Percentiles rank a stretch among this genome's conserved stretches.
phyloP scores from a whole-genome alignment of 2,888 invertebrate genomes.

The Caenorhabditis sinica region DNA sequence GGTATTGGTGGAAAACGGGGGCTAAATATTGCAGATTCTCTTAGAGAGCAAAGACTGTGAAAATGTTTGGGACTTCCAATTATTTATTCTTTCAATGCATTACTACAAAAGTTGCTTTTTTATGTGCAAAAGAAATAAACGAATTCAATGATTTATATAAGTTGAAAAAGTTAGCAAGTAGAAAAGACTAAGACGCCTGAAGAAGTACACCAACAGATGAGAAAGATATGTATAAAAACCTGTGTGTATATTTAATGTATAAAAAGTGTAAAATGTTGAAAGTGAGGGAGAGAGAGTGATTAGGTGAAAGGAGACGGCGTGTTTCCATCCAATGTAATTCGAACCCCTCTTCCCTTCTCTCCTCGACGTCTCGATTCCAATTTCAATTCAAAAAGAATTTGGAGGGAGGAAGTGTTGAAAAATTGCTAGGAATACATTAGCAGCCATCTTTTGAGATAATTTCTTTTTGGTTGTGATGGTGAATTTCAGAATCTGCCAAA shows the following conservation, averaged over 20 bases:
- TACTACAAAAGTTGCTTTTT: no score
- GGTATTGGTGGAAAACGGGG: neutral
- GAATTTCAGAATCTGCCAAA: no score
- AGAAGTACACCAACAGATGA: neutral
- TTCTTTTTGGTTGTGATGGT: no score
- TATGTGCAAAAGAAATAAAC: neutral
- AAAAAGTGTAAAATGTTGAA: conserved; percentile 58
- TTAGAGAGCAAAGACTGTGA: no score
- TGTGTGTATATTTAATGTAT: conserved; percentile 41
- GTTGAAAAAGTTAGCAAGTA: neutral
- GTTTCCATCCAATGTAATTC: conserved; percentile 50
- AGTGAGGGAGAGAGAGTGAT: conserved; percentile 41
- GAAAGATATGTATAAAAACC: conserved; percentile 26
- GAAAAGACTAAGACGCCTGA: neutral
- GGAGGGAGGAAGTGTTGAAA: neutral
- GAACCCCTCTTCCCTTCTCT: conserved; percentile 20
- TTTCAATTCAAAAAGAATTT: conserved; percentile 35
- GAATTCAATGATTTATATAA: neutral
- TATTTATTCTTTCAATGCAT: no score
- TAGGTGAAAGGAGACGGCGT: conserved; percentile 48
- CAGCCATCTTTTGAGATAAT: no score
- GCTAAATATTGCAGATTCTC: no score
- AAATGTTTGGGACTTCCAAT: no score
- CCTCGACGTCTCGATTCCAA: conserved; percentile 42
- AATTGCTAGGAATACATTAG: no score